These are phyloP conservation scores for Ophion ventricosus DNA, from an alignment of 2,888 invertebrate species.

Conservation along the genomic window DNA sequence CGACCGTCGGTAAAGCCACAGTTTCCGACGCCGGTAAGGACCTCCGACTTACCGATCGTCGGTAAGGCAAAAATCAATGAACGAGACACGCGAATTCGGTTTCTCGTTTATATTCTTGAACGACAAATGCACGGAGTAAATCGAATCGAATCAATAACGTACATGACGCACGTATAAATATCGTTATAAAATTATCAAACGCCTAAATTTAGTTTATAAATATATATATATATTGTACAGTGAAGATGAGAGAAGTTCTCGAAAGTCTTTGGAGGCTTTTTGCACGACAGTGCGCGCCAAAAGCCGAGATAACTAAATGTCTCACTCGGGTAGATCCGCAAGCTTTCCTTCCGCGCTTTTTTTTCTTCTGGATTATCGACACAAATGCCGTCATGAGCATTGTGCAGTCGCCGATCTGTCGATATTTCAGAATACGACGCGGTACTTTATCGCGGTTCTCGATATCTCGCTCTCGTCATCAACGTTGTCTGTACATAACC, in stretches of 20 bases:
- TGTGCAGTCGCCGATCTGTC: slow-evolving; percentile 25
- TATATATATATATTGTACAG: slow-evolving; percentile 48
- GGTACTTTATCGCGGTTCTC: not conserved
- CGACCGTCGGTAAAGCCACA: not conserved
- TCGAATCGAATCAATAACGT: not conserved
- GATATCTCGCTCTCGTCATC: slow-evolving; percentile 6
- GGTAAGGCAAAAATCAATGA: not conserved
- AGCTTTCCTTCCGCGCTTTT: not conserved
- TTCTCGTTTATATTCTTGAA: not conserved
- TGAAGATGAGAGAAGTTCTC: slow-evolving; percentile 31
- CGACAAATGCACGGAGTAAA: not conserved
- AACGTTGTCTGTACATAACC: not conserved
- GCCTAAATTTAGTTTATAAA: slow-evolving; percentile 12
- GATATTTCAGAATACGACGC: slow-evolving; percentile 10
- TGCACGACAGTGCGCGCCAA: slow-evolving; percentile 28
- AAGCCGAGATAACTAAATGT: not conserved
- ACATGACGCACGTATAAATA: slow-evolving; percentile 25
- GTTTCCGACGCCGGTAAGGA: not conserved
- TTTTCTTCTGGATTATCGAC: not conserved
- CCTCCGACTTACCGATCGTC: not conserved
- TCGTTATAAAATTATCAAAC: slow-evolving; percentile 40
- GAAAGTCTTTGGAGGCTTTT: slow-evolving; percentile 56
- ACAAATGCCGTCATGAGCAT: slow-evolving; percentile 63
- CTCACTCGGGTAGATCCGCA: not conserved
- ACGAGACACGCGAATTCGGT: not conserved